These are phyloP conservation scores for Lepidurus couesii DNA, from an alignment of 1,140 invertebrate genomes.

Conservation along the genomic window DNA sequence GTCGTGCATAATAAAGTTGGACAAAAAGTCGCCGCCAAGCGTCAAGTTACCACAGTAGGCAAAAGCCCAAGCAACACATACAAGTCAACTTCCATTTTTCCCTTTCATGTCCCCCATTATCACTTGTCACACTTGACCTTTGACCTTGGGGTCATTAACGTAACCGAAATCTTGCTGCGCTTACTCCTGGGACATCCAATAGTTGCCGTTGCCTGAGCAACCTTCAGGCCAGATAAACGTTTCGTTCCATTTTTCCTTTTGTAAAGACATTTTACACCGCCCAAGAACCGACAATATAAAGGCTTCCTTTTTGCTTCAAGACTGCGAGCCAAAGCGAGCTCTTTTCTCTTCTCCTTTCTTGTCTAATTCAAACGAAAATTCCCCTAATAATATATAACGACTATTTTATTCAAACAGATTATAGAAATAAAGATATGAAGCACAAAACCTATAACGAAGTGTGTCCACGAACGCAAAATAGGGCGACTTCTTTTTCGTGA, in stretches of 20 bases:
- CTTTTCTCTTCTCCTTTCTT: no score
- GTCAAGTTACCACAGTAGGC: not conserved
- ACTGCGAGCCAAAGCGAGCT: no score
- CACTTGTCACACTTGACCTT: slow-evolving; percentile 12
- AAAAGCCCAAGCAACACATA: not conserved
- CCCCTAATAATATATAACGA: no score
- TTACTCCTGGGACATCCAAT: not conserved
- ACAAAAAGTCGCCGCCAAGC: not conserved
- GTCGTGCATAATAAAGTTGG: not conserved
- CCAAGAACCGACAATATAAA: no score
- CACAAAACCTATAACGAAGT: not conserved
- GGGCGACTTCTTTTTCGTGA: not conserved
- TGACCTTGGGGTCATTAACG: slow-evolving; percentile 13
- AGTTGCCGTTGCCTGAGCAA: not conserved
- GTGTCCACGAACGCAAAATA: not conserved
- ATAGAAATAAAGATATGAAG: no score
- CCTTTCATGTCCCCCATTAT: not conserved
- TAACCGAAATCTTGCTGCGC: slow-evolving; percentile 18
- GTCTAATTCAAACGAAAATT: no score
- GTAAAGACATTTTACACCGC: not conserved
- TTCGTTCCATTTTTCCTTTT: not conserved
- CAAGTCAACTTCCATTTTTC: not conserved
- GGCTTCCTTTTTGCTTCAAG: no score
- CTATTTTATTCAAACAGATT: no score
- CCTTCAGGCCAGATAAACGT: slow-evolving; percentile 7